Evolutionary conservation across 2,113 vertebrate genomes (phyloP).

Genomic region (human): GRCh38 chr9:95803001-95803500

Average conservation of each 20-base stretch:
- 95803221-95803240: not conserved
- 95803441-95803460: slow-evolving; percentile 55
- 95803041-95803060: not conserved
- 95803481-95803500: slow-evolving; percentile 33
- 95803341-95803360: not conserved
- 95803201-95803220: not conserved
- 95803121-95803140: not conserved
- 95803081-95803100: not conserved
- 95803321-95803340: not conserved
- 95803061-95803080: not conserved
- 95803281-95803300: not conserved
- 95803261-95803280: not conserved
- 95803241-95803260: rapidly evolving
- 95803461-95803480: slow-evolving; percentile 62
- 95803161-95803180: no score
- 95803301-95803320: not conserved
- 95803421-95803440: not conserved
- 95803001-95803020: not conserved
- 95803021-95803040: not conserved
- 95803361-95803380: slow-evolving; percentile 3
- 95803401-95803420: slow-evolving; percentile 30
- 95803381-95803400: not conserved
- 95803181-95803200: not conserved
- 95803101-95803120: not conserved
- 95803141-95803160: not conserved